These are phyloP conservation scores for Platygyra sinensis DNA, from an alignment of 64 coral and sea anemone genomes.

Conservation along the genomic window DNA sequence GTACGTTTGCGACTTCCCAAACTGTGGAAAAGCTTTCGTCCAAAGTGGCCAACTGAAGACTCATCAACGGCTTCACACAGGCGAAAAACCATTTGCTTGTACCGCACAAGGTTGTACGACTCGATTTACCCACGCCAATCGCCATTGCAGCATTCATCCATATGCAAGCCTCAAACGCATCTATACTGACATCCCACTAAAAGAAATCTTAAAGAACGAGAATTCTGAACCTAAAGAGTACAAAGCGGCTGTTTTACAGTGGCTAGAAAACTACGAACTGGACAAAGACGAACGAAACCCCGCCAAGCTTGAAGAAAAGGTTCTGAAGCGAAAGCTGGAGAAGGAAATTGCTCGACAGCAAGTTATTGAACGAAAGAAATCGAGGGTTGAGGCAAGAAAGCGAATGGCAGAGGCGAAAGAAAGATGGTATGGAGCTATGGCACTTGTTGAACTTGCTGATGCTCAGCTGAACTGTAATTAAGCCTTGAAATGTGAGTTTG, in stretches of 20 bases:
- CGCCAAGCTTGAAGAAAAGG: constrained; percentile 76
- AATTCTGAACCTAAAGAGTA: constrained; percentile 93
- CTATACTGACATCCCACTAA: constrained; percentile 82
- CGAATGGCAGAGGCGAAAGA: constrained; percentile 90
- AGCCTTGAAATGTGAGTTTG: neutral
- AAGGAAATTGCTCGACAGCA: constrained; percentile 69
- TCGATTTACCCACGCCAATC: constrained; percentile 95
- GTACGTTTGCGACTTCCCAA: constrained; percentile 96
- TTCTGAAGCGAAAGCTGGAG: constrained; percentile 67
- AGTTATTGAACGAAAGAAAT: constrained; percentile 82
- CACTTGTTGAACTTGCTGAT: constrained; percentile 95
- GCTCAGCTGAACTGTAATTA: constrained; percentile 41
- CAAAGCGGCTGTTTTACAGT: constrained; percentile 79
- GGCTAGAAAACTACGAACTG: constrained; percentile 91
- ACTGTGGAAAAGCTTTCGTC: constrained; percentile 98
- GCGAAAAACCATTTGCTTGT: constrained; percentile 97
- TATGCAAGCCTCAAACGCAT: constrained; percentile 80
- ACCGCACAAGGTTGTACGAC: constrained; percentile 79
- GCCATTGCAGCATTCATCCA: constrained; percentile 92
- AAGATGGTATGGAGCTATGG: constrained; percentile 98
- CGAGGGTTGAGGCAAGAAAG: constrained; percentile 76
- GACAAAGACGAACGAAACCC: constrained; percentile 89
- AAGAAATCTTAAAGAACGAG: constrained; percentile 87
- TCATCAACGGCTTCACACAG: constrained; percentile 91
- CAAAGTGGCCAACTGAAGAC: constrained; percentile 98